A percentile compares a stretch with the other conserved stretches of the same genome.
phyloP scores from a whole-genome alignment of 2,888 invertebrate species.

The Epistrophella euchroma region DNA sequence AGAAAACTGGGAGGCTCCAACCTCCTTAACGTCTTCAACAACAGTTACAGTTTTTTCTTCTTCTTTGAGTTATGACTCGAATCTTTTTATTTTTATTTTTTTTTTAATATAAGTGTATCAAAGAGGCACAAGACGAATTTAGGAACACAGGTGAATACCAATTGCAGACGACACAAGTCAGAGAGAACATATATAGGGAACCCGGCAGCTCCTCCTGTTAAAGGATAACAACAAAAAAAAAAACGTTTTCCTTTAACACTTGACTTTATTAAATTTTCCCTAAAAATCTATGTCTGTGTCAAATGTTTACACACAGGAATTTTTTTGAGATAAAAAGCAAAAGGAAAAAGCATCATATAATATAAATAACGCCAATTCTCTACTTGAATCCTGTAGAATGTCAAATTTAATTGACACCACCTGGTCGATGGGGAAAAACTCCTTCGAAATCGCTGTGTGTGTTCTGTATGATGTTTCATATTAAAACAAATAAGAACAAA shows the following conservation, averaged over 20 bases:
- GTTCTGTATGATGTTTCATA: slow-evolving; percentile 10
- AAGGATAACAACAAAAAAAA: slow-evolving; percentile 44
- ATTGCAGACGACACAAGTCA: slow-evolving; percentile 57
- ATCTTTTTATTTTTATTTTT: neutral
- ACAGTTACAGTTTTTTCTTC: slow-evolving; percentile 62
- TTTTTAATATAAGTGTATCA: neutral
- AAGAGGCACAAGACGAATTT: neutral
- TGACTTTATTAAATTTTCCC: slow-evolving; percentile 62
- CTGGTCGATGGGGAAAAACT: slow-evolving; percentile 26
- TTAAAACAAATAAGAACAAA: slow-evolving; percentile 17
- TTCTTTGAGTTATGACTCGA: slow-evolving; percentile 63
- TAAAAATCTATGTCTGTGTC: slow-evolving; percentile 32
- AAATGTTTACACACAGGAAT: slow-evolving; percentile 12
- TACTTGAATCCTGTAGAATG: slow-evolving; percentile 66
- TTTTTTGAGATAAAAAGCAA: neutral
- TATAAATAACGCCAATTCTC: slow-evolving; percentile 69
- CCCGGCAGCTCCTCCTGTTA: neutral
- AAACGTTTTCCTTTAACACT: slow-evolving; percentile 23
- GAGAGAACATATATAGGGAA: neutral
- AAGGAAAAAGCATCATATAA: slow-evolving; percentile 35
- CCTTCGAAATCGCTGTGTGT: neutral
- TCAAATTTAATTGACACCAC: slow-evolving; percentile 73
- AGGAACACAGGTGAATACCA: slow-evolving; percentile 64
- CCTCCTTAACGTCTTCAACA: slow-evolving; percentile 62
- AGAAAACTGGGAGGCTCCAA: slow-evolving; percentile 15